Evolutionary conservation across 1,140 invertebrate species (phyloP), one percentile per base, ranked within the genome.

Genomic region (Scaptomyza graminum): DNA sequence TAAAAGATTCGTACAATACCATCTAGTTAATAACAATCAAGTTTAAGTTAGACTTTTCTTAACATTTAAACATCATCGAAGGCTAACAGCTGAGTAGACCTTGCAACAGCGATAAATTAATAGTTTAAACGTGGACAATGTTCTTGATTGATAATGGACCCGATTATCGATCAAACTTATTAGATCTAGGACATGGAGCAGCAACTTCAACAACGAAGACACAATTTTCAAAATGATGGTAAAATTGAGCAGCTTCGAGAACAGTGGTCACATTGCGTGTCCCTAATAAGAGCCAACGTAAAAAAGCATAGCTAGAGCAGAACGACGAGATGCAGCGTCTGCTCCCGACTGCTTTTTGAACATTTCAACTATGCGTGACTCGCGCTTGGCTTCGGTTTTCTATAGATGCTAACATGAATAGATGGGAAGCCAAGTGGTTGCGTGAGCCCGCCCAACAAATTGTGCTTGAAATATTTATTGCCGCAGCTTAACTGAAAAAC

Each of bases 391-490:
- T 34, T 34, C 9, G 31, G 31, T 34, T 34, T 34, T 9, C 31
- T 9, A 34, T 34, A 34, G 31, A 9, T 34, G 31, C 31, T 8
- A 9, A 8, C 31, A 34, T 34, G 31, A 34, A 34, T 34, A 34
- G 31, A 34, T 9, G 31, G 31, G 31, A 34, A 15, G 56, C 64
- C 77, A 82, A 83, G 74, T 80, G 79, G 63, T 64, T 68, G 63
- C 54, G 59, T 77, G 50, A 61, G 75, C 31, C 31, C 78, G 54
- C 79, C 78, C 74, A 57, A 43, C 31, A 69, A 81, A 82, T 81
- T 78, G 79, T 56, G 63, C 44, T 43, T 81, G 79, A 81, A 81
- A 83, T 83, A 81, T 81, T 81, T 81, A 81, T 81, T 73, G 41
- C 59, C 46, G 64, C 78, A 63, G 70, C 22, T 87, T 85, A 85